phyloP scores from a whole-genome alignment of 2,888 invertebrate genomes.

The Proisotoma minuta region DNA sequence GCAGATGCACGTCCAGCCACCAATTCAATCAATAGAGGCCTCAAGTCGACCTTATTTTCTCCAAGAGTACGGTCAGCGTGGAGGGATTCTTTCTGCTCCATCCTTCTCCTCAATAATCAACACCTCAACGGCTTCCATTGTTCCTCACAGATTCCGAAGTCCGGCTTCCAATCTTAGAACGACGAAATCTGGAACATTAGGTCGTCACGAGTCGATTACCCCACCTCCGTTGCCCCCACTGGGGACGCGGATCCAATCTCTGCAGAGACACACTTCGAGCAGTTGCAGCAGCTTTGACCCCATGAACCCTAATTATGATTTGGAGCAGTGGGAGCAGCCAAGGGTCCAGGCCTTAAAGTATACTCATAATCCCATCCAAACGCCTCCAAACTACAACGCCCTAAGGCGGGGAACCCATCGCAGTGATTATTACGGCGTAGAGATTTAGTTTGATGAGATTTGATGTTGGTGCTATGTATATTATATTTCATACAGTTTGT shows the following conservation, averaged over 20 bases:
- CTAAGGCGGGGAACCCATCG: conserved; percentile 12
- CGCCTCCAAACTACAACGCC: conserved; percentile 7
- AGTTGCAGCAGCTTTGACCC: conserved; percentile 8
- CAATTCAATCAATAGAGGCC: too few relatives aligned
- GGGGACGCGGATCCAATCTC: neutral
- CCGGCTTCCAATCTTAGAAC: neutral
- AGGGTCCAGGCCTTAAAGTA: conserved; percentile 33
- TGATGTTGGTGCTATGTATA: too few relatives aligned
- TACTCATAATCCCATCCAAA: conserved; percentile 20
- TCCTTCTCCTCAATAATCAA: neutral
- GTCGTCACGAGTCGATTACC: neutral
- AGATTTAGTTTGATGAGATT: conserved; percentile 1
- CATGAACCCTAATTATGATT: conserved; percentile 16
- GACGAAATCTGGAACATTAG: conserved; percentile 2
- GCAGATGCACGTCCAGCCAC: neutral
- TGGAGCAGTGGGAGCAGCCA: conserved; percentile 33
- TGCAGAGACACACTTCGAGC: conserved; percentile 3
- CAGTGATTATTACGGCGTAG: conserved; percentile 13
- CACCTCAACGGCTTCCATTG: conserved; percentile 4
- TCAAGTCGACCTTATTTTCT: conserved; percentile 4
- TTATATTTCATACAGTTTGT: too few relatives aligned
- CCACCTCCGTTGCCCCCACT: neutral
- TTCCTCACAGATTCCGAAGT: conserved; percentile 5
- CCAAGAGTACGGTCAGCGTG: neutral
- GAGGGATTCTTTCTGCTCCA: neutral